Evolutionary conservation across 2,797 vertebrate species (phyloP).

Genomic region (Apogon talboti): DNA sequence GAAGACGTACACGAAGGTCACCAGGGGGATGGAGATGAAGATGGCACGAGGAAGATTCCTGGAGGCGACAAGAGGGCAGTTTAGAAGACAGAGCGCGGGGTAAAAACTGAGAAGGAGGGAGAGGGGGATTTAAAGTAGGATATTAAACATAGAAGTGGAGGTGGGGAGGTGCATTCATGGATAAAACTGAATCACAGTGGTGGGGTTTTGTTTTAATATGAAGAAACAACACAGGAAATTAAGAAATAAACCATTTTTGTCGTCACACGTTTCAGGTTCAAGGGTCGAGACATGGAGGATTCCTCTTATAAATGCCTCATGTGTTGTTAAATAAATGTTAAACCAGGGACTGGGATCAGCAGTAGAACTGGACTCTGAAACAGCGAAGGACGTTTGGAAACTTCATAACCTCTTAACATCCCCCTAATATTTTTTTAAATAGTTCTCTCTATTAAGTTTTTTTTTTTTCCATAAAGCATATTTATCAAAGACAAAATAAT

Average conservation of each 20-base stretch:
- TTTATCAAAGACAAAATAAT: too few relatives aligned
- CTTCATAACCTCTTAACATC: not conserved
- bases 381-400: constrained; percentile 28
- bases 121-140: constrained; percentile 26
- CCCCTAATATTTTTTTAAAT: too few relatives aligned
- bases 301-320: constrained; percentile 8
- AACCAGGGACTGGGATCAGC: constrained; percentile 24
- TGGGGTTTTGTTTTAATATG: not conserved
- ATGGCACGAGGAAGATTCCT: constrained; percentile 96
- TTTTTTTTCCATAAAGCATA: too few relatives aligned
- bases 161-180: constrained; percentile 14
- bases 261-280: constrained; percentile 6
- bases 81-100: not conserved
- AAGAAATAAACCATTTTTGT: constrained; percentile 25
- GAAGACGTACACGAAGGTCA: constrained; percentile 95
- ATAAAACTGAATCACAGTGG: constrained; percentile 34
- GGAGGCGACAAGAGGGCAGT: constrained; percentile 16
- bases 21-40: constrained; percentile 95
- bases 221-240: constrained; percentile 27
- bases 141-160: constrained; percentile 42
- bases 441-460: too few relatives aligned
- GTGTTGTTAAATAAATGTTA: constrained; percentile 31
- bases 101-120: not conserved
- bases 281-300: constrained; percentile 8
- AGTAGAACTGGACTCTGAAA: constrained; percentile 43